Conservation (phyloP, 1,140 invertebrate species). For the Drosophila rhopaloa region DNA sequence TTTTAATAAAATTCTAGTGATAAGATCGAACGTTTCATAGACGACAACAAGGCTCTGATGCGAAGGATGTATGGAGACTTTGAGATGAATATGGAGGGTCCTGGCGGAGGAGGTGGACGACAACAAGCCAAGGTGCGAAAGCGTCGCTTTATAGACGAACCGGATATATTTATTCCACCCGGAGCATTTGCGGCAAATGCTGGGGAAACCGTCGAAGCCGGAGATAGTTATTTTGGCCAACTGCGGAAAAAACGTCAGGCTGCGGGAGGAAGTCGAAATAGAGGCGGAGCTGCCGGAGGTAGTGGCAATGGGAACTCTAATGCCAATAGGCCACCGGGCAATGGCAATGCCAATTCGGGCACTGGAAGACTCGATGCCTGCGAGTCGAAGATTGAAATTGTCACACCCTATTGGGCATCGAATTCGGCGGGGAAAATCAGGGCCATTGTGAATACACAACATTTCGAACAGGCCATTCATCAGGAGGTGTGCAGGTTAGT, state of each 20-base stretch:
- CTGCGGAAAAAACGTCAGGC: conserved; percentile 86
- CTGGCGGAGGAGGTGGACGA: conserved; percentile 84
- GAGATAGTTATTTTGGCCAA: conserved; percentile 86
- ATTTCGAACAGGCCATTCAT: conserved; percentile 97
- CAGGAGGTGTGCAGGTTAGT: conserved; percentile 96
- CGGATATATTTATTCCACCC: conserved; percentile 84
- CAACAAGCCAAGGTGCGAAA: conserved; percentile 85
- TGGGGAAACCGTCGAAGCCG: conserved; percentile 67
- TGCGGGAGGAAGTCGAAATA: conserved; percentile 58
- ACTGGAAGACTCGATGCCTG: conserved; percentile 92
- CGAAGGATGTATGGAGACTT: conserved; percentile 96
- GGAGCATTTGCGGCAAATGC: conserved; percentile 75
- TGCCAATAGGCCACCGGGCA: conserved; percentile 47
- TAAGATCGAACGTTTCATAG: conserved; percentile 95
- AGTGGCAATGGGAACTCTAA: conserved; percentile 19
- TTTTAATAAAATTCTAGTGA: conserved; percentile 86
- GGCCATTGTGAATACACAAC: conserved; percentile 96
- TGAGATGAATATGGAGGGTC: conserved; percentile 86
- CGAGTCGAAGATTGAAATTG: conserved; percentile 96
- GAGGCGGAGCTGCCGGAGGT: conserved; percentile 30
- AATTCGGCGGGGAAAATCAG: conserved; percentile 95
- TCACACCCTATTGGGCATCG: conserved; percentile 96
- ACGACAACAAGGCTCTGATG: conserved; percentile 96
- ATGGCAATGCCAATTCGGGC: conserved; percentile 84
- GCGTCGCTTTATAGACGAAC: conserved; percentile 86